Evolutionary conservation across 2,797 vertebrate species (phyloP).

Genomic region (Chrysocyon brachyurus): DNA sequence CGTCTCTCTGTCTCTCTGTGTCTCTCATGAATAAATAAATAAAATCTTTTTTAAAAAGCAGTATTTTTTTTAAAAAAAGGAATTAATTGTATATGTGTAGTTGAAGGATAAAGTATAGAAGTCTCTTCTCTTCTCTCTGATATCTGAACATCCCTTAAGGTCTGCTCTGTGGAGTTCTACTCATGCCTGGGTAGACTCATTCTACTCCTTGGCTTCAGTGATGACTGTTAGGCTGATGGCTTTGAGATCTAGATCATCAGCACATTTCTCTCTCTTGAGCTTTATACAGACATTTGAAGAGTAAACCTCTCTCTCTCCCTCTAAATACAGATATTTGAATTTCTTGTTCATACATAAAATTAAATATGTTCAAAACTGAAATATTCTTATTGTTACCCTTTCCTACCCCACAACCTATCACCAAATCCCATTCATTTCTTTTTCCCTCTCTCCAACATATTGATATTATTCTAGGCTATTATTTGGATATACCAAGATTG

Average conservation of each 20-base stretch:
- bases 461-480: neutral
- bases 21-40: no score
- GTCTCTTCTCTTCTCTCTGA: neutral
- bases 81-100: neutral
- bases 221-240: neutral
- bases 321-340: neutral
- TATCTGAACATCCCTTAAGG: neutral
- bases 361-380: slow-evolving; percentile 25
- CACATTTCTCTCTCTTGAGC: neutral
- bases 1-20: no score
- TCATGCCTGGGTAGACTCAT: neutral
- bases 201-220: neutral
- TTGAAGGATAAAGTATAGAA: neutral
- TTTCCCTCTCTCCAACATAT: neutral
- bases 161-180: neutral
- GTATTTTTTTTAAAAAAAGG: neutral
- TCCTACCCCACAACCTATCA: neutral
- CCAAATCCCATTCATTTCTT: neutral
- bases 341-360: neutral
- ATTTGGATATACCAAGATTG: neutral
- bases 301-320: neutral
- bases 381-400: neutral
- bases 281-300: neutral
- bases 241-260: neutral
- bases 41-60: no score